phyloP scores from a whole-genome alignment of 92 coral and sea anemone species.

The Isaurus tuberculatus region DNA sequence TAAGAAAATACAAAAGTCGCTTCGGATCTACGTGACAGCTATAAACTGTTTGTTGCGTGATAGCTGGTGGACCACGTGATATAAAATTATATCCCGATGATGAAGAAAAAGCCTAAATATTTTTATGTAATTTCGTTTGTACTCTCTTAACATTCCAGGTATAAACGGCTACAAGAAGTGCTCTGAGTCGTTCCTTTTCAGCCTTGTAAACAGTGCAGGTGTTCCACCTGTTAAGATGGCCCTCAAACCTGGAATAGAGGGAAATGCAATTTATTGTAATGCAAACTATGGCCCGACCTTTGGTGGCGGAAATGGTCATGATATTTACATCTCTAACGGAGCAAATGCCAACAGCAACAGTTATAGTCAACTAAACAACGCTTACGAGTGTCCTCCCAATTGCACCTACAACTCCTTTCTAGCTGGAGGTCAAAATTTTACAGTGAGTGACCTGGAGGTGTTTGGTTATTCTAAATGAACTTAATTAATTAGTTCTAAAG shows the following conservation, averaged over 20 bases:
- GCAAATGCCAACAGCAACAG: conserved; percentile 38
- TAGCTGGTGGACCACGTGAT: too few relatives aligned
- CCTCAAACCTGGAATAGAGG: conserved; percentile 24
- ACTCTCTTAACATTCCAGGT: conserved; percentile 2
- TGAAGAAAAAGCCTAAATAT: too few relatives aligned
- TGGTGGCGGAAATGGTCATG: conserved; percentile 51
- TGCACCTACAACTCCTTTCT: conserved; percentile 49
- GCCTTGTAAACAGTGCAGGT: conserved; percentile 65
- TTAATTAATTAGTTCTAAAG: background rate
- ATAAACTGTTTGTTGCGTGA: too few relatives aligned
- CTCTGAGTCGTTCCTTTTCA: conserved; percentile 67
- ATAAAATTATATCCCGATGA: too few relatives aligned
- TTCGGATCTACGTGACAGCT: too few relatives aligned
- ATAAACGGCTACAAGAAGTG: conserved; percentile 23
- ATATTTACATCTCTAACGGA: conserved; percentile 40
- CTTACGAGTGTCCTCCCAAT: conserved; percentile 60
- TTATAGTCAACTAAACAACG: conserved; percentile 27
- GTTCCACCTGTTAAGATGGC: conserved; percentile 50
- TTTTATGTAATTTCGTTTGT: background rate
- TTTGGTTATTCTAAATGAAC: conserved; percentile 44
- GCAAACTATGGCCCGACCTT: conserved; percentile 56
- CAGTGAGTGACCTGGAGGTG: conserved; percentile 45
- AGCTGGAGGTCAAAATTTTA: conserved; percentile 46
- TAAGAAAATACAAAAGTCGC: too few relatives aligned
- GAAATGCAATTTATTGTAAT: conserved; percentile 58